A percentile compares a stretch with the other conserved stretches of the same genome.
These are phyloP conservation scores for Lindbergichthys nudifrons DNA, from an alignment of 2,797 vertebrate species.

Conservation along the genomic window DNA sequence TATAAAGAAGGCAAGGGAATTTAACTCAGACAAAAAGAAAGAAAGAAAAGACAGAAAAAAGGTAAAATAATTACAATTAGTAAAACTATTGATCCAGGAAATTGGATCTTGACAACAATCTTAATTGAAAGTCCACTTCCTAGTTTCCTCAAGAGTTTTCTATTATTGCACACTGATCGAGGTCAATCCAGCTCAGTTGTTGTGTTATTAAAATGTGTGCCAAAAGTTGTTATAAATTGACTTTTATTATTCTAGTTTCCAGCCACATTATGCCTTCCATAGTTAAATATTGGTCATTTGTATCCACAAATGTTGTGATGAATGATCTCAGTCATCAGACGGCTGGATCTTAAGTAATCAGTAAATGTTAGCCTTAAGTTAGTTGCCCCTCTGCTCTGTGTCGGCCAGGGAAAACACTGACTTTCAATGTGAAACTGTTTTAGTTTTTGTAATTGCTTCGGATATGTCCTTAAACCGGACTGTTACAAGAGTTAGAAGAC, in stretches of 20 bases:
- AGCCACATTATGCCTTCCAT: too few relatives aligned
- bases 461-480: conserved; percentile 27
- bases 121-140: not conserved
- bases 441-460: conserved; percentile 1
- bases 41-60: not conserved
- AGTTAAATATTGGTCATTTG: too few relatives aligned
- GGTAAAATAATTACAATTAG: not conserved
- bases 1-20: not conserved
- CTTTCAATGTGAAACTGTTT: too few relatives aligned
- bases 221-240: too few relatives aligned
- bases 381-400: too few relatives aligned
- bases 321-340: too few relatives aligned
- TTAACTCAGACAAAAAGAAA: not conserved
- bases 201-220: too few relatives aligned
- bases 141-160: not conserved
- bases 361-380: too few relatives aligned
- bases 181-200: not conserved
- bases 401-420: too few relatives aligned
- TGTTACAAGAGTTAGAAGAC: conserved; percentile 18
- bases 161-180: not conserved
- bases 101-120: not conserved
- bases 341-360: too few relatives aligned
- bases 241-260: too few relatives aligned
- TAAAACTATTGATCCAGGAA: not conserved
- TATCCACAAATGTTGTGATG: too few relatives aligned